Evolutionary conservation across 1,140 invertebrate species (phyloP), one percentile per base, ranked within the genome.

Genomic region (Panulirus ornatus): DNA sequence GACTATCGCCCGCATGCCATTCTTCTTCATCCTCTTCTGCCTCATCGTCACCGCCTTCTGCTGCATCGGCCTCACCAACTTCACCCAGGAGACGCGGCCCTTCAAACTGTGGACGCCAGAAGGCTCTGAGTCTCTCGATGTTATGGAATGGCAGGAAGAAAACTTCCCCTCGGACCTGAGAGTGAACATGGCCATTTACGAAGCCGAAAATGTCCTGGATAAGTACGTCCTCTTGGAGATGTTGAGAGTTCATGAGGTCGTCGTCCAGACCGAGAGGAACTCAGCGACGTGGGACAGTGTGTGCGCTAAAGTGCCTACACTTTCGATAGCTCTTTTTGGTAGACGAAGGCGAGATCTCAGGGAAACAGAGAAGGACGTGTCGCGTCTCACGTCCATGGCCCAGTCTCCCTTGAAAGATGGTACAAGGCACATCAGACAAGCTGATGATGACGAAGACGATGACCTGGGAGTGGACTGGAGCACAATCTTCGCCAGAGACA

Each of bases 101-200:
- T 51, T 38, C 16, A 81, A 81, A 22, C 51, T 81, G 5, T 81
- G 78, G 78, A 81, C 38, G 9, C 78, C 78, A 11, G 94, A 94
- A 40, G 93, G 96, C 87, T 96, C 96, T 0, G 95, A 96, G 86
- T 97, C 96, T 93, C 94, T 95, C 58, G 93, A 93, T 88, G 96
- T 97, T 88, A 96, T 96, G 3, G 95, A 96, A 90, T 97, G 96
- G 96, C 94, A 96, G 58, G 95, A 96, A 92, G 93, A 95, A n/a
- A 95, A 95, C 88, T 96, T 96, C 94, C 95, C 95, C 76, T 95
- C 95, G 73, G 96, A 95, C 36, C 95, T 95, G 91, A 94, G 96
- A 86, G 92, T 95, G 14, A 95, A 97, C 93, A 94, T 93, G 75
- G 93, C 96, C 11, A 94, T 97, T 88, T 93, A 96, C 40, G 95